These are phyloP conservation scores for Holotrichia oblita DNA, from an alignment of 1,140 invertebrate genomes.

Conservation along the genomic window DNA sequence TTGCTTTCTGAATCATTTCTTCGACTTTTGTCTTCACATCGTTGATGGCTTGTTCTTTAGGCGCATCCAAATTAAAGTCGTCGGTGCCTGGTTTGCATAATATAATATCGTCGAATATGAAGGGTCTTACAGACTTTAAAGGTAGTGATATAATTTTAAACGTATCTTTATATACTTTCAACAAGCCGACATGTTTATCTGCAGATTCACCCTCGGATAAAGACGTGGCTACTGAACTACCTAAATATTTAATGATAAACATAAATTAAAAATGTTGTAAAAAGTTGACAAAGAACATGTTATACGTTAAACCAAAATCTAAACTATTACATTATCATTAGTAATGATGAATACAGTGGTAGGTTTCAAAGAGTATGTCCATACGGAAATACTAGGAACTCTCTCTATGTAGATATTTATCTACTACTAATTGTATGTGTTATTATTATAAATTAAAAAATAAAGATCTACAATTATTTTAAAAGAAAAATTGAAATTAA, in stretches of 20 bases:
- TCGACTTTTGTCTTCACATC: slow-evolving; percentile 3
- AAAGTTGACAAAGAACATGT: too few species aligned
- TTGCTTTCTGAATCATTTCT: slow-evolving; percentile 5
- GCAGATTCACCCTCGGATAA: slow-evolving; percentile 23
- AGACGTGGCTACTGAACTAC: slow-evolving; percentile 39
- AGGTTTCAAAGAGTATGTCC: too few species aligned
- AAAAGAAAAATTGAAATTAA: too few species aligned
- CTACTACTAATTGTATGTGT: too few species aligned
- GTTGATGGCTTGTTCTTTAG: slow-evolving; percentile 22
- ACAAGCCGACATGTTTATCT: slow-evolving; percentile 17
- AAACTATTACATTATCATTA: too few species aligned
- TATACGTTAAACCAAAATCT: too few species aligned
- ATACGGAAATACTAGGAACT: too few species aligned
- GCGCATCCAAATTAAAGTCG: not conserved
- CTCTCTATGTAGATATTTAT: too few species aligned
- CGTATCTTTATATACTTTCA: not conserved
- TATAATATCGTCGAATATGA: not conserved
- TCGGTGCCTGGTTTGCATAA: not conserved
- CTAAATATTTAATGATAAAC: not conserved
- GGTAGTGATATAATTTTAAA: slow-evolving; percentile 12
- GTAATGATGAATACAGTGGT: too few species aligned
- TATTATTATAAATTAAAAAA: too few species aligned
- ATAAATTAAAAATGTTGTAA: too few species aligned
- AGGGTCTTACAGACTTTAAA: slow-evolving; percentile 26
- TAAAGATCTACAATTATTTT: too few species aligned